Evolutionary conservation across 2,797 vertebrate genomes (phyloP).

Genomic region (Paratrypauchen microcephalus): DNA sequence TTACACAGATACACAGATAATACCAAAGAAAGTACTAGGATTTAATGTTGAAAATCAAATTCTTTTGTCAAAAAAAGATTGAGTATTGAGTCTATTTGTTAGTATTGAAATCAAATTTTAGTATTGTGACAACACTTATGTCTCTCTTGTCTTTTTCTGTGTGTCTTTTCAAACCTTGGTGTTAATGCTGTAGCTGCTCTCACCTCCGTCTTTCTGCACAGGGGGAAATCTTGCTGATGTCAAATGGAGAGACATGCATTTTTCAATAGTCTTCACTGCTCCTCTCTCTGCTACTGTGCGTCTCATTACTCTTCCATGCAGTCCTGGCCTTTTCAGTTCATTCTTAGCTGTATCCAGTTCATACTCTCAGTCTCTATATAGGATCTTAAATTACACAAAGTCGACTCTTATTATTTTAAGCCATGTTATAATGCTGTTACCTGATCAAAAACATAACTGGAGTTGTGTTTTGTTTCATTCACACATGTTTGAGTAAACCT

Average conservation of each 20-base stretch:
- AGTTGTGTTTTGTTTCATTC: no score
- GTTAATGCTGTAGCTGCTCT: slow-evolving; percentile 25
- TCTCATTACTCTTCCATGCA: slow-evolving; percentile 12
- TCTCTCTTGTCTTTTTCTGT: neutral
- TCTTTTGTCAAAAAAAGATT: no score
- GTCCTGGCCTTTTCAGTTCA: neutral
- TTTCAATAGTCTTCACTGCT: slow-evolving; percentile 43
- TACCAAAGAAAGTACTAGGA: no score
- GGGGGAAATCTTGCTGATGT: slow-evolving; percentile 15
- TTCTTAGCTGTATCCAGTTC: no score
- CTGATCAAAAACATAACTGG: no score
- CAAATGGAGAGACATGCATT: slow-evolving; percentile 62
- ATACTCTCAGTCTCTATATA: slow-evolving; percentile 26
- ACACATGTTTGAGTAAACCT: no score
- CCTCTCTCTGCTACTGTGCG: slow-evolving; percentile 10
- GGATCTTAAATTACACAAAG: slow-evolving; percentile 1
- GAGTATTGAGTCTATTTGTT: no score
- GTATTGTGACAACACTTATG: neutral
- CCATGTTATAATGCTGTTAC: no score
- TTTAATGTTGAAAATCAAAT: no score
- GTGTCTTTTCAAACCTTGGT: slow-evolving; percentile 11
- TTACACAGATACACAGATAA: no score
- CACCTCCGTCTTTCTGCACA: slow-evolving; percentile 36
- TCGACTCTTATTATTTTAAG: no score
- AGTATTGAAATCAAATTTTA: no score